Conservation (phyloP, 2,113 vertebrate species). For the Ammodytes marinus region DNA sequence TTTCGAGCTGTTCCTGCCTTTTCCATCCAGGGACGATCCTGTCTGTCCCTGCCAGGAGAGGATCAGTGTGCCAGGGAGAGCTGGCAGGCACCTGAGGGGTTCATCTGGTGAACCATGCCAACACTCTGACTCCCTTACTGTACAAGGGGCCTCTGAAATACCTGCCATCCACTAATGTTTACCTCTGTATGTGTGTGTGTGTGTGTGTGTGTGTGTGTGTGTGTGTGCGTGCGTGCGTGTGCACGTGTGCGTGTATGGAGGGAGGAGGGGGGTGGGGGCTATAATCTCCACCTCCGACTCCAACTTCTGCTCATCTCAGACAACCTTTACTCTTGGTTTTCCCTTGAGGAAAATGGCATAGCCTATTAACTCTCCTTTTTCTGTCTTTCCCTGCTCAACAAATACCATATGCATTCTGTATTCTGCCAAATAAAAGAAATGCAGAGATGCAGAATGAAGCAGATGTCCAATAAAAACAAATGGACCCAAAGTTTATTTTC, state of each 20-base stretch:
- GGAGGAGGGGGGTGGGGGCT: background rate
- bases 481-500: constrained; percentile 11
- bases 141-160: constrained; percentile 68
- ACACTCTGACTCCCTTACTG: constrained; percentile 59
- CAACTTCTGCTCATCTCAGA: constrained; percentile 39
- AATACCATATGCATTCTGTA: constrained; percentile 34
- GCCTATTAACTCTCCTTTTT: constrained; percentile 46
- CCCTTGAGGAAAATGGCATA: constrained; percentile 50
- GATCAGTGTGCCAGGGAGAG: constrained; percentile 59
- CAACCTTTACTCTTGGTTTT: constrained; percentile 43
- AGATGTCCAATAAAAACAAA: constrained; percentile 67
- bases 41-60: constrained; percentile 68
- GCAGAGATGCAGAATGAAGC: constrained; percentile 44
- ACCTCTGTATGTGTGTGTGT: constrained; percentile 58
- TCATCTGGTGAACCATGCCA: constrained; percentile 57
- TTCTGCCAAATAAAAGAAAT: constrained; percentile 60
- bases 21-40: constrained; percentile 66
- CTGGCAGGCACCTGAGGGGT: constrained; percentile 62
- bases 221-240: constrained; percentile 38
- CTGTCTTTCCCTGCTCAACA: constrained; percentile 32
- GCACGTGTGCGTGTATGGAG: too few relatives aligned
- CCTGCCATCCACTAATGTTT: constrained; percentile 66
- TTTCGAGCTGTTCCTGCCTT: constrained; percentile 51
- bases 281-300: constrained; percentile 9
- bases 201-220: too few relatives aligned